Evolutionary conservation across 2,888 invertebrate genomes (phyloP).

Genomic region (Andrena praecox): DNA sequence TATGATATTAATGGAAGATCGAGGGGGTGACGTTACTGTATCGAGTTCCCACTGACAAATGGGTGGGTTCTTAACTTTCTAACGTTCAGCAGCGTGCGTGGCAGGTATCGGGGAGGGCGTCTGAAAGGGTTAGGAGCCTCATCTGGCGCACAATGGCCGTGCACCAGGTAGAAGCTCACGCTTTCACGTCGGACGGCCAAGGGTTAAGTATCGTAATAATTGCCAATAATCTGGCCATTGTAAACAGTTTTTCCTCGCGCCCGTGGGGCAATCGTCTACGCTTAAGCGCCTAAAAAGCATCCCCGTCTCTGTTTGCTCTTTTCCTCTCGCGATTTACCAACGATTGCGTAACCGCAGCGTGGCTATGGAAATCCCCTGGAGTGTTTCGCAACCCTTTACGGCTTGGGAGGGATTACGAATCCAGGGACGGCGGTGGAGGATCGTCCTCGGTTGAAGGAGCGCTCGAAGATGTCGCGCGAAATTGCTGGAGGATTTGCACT

Average conservation of each 20-base stretch:
- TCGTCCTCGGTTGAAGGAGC: background rate
- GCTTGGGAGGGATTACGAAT: background rate
- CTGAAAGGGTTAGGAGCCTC: constrained; percentile 74
- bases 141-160: constrained; percentile 61
- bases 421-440: too few relatives aligned
- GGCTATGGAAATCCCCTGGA: background rate
- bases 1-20: background rate
- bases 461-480: background rate
- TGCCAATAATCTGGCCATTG: constrained; percentile 76
- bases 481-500: background rate
- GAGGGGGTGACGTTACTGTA: background rate
- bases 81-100: background rate
- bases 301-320: background rate
- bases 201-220: constrained; percentile 78
- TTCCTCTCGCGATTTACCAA: background rate
- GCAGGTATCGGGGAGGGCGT: constrained; percentile 40
- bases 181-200: constrained; percentile 69
- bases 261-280: background rate
- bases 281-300: background rate
- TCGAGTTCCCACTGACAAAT: constrained; percentile 17
- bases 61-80: constrained; percentile 22
- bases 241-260: constrained; percentile 45
- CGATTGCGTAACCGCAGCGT: background rate
- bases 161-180: constrained; percentile 72
- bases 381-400: constrained; percentile 17